Conservation (phyloP, 2,888 invertebrate species). For the Athalia rosae region DNA sequence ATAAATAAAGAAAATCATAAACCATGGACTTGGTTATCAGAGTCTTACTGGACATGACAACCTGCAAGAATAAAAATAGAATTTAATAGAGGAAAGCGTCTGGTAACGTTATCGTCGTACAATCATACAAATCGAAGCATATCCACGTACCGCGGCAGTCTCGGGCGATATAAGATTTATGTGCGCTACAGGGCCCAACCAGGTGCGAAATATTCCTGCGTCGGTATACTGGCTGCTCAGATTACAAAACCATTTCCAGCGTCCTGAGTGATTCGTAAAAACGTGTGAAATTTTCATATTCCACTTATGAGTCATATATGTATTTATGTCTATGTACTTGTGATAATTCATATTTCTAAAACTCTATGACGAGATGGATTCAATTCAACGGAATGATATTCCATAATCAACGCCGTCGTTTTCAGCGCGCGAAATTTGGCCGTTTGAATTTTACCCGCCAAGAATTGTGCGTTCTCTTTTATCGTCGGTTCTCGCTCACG, state of each 20-base stretch:
- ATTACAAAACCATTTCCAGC: constrained; percentile 54
- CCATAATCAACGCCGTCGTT: no score
- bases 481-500: background rate
- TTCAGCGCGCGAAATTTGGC: no score
- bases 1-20: constrained; percentile 72
- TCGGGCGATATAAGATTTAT: constrained; percentile 59
- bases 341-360: no score
- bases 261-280: constrained; percentile 51
- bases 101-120: background rate
- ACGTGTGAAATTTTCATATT: background rate
- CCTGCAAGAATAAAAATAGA: constrained; percentile 56
- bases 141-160: constrained; percentile 58
- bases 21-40: constrained; percentile 73
- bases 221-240: constrained; percentile 51
- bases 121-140: background rate
- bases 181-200: constrained; percentile 53
- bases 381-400: no score
- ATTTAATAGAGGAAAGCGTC: background rate
- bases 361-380: no score
- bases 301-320: background rate
- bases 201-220: constrained; percentile 56
- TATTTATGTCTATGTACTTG: no score
- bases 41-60: constrained; percentile 71
- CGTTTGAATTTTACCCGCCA: background rate
- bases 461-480: background rate